Evolutionary conservation across 2,888 invertebrate species (phyloP), one percentile per base, ranked within the genome.

Genomic region (Rhodophaea formosa): DNA sequence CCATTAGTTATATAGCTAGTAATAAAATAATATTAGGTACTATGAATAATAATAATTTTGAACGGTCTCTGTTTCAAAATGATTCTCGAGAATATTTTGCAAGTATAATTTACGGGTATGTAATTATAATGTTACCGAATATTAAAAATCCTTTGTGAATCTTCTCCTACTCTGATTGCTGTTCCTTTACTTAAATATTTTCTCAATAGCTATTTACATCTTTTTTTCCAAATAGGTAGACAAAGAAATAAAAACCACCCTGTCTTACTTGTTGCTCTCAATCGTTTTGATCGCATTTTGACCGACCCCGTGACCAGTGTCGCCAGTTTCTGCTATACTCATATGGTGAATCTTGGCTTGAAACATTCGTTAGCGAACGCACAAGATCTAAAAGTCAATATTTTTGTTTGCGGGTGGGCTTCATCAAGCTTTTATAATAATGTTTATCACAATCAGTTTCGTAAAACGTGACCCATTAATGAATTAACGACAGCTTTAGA

Each of bases 191-290:
- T 12, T 12, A 23, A 39, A 39, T n/a, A 39, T 39, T 39, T 39
- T 39, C 3, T 39, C 39, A 35, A 35, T 35, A 3, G 8, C 35
- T 35, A 35, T 35, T 12, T 12, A n/a, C 39, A 39, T 39, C 39
- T 39, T 39, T 12, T 1, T 39, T 39, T 12, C 5, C n/a, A n/a
- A 39, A 0, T 39, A 39, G 39, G 39, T 12, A 39, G 8, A 46
- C 23, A 58, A 64, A 67, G 56, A 62, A 67, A 67, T 70, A 61
- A 70, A 81, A 84, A 84, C 84, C 85, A 84, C 84, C 83, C 84
- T 84, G 85, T 84, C 68, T 67, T 70, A 72, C 60, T 59, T 32
- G 8, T 35, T 51, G 2, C 8, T 51, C 14, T 30, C 30, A n/a
- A 14, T 16, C 1, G 32, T 23, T 15, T 35, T 8, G 8, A 51